Evolutionary conservation across 2,888 invertebrate genomes (phyloP).

Genomic region (Lasioglossum calceatum): DNA sequence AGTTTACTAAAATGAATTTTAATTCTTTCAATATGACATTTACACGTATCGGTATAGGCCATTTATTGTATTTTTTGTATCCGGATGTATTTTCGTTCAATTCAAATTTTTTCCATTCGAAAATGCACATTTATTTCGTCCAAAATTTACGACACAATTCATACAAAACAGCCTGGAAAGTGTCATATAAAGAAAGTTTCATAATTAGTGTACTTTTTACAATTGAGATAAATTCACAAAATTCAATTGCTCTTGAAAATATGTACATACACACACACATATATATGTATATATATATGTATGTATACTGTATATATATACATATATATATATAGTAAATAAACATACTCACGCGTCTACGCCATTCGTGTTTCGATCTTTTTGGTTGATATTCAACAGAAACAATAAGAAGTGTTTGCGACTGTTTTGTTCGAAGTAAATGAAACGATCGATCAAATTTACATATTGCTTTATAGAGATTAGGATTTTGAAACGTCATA

Average conservation of each 20-base stretch:
- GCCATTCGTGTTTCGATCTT: slow-evolving; percentile 36
- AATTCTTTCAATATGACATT: slow-evolving; percentile 43
- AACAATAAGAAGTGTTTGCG: slow-evolving; percentile 16
- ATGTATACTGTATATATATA: too few species aligned
- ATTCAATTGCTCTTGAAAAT: slow-evolving; percentile 41
- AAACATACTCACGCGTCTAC: slow-evolving; percentile 36
- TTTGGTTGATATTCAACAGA: slow-evolving; percentile 8
- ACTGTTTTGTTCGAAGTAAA: slow-evolving; percentile 11
- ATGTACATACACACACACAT: slow-evolving; percentile 41
- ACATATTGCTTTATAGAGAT: background rate
- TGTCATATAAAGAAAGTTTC: slow-evolving; percentile 23
- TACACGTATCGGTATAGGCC: slow-evolving; percentile 54
- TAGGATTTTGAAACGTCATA: slow-evolving; percentile 13
- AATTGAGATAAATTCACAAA: slow-evolving; percentile 35
- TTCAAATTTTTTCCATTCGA: slow-evolving; percentile 26
- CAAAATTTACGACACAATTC: slow-evolving; percentile 21
- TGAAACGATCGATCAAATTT: background rate
- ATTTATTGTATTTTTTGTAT: slow-evolving; percentile 32
- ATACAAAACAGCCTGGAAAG: slow-evolving; percentile 33
- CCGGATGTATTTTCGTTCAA: slow-evolving; percentile 18
- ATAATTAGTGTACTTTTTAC: slow-evolving; percentile 24
- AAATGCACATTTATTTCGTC: slow-evolving; percentile 27
- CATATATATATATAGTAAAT: slow-evolving; percentile 18
- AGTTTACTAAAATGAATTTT: slow-evolving; percentile 46
- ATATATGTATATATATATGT: background rate